Evolutionary conservation across 2,888 invertebrate species (phyloP), one percentile per base, ranked within the genome.

Genomic region (Nowickia ferox): DNA sequence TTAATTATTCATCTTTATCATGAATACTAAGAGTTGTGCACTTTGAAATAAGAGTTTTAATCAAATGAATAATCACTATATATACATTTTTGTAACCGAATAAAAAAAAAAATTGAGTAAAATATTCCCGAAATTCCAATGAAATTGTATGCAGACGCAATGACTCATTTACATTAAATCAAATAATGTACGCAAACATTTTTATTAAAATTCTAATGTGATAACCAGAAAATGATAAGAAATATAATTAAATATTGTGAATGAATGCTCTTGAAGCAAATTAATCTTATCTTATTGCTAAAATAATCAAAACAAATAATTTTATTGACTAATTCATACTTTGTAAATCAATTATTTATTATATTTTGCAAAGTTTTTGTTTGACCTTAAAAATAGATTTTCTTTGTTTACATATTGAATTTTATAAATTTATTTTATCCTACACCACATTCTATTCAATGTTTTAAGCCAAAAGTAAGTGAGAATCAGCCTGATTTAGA

Each of bases 401-500:
- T 84, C 78, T 84, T 84, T 84, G 72, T 66, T 68, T 66, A 61
- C 38, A 46, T 77, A 72, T 72, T 77, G 59, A 66, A 59, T 75
- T 75, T 81, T 44, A 40, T 48, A 61, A 57, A 42, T 74, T 77
- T 55, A 6, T 57, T 59, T 69, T 78, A 66, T 59, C 72, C 77
- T 77, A 84, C 83, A 77, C 83, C 77, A 82, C 55, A 30, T 71
- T 63, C 61, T 53, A 75, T 79, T 44, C 53, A 69, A 65, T 55
- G 46, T 53, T 55, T 30, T 72, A 68, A 72, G 79, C 55, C 63
- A 44, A 63, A 79, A 79, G 79, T 79, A 72, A 79, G 71, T 79
- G 44, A 40, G 38, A 55, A 59, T 9, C 0, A 51, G 17, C 30
- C 51, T 61, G 42, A 44, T 22, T 5, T 55, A 55, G n/a, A 46